Conservation (phyloP, 2,797 vertebrate genomes). For the Phataginus tetradactyla region DNA sequence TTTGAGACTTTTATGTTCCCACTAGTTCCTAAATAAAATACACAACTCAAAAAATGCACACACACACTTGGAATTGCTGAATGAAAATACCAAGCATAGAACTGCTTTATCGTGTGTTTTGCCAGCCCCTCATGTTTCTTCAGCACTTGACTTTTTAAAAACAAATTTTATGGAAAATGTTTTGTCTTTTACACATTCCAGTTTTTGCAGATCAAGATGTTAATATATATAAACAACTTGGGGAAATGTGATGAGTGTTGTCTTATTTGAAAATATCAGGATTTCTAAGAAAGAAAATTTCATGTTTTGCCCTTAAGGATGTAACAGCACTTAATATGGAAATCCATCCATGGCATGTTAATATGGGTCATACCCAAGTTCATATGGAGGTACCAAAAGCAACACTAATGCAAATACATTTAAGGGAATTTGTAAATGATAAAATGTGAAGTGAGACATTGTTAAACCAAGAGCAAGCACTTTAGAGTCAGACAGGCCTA, state of each 20-base stretch:
- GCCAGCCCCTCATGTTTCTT: slow-evolving; percentile 35
- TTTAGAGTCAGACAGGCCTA: neutral
- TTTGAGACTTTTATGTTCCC: slow-evolving; percentile 35
- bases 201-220: slow-evolving; percentile 55
- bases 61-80: neutral
- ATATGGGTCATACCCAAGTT: neutral
- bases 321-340: neutral
- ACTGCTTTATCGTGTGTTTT: slow-evolving; percentile 23
- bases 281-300: slow-evolving; percentile 52
- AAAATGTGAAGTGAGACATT: neutral
- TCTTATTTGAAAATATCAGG: slow-evolving; percentile 44
- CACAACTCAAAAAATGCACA: slow-evolving; percentile 23
- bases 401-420: neutral
- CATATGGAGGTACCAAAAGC: neutral
- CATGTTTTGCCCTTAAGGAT: neutral
- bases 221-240: slow-evolving; percentile 67
- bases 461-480: neutral
- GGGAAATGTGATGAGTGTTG: neutral
- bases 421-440: neutral
- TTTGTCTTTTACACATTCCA: slow-evolving; percentile 64
- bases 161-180: slow-evolving; percentile 36
- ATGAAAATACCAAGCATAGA: slow-evolving; percentile 52
- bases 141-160: slow-evolving; percentile 59
- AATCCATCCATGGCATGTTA: neutral
- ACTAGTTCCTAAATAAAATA: slow-evolving; percentile 60